Conservation (phyloP, 2,113 vertebrate genomes). For the human region GRCh38 chr7:76825501-76826000, state of each 20-base stretch:
- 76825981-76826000: slow-evolving; percentile 28
- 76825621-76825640: slow-evolving; percentile 13
- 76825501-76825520: slow-evolving; percentile 30
- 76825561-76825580: slow-evolving; percentile 28
- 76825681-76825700: not conserved
- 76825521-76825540: slow-evolving; percentile 52
- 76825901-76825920: not conserved
- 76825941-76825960: slow-evolving; percentile 35
- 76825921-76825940: slow-evolving; percentile 28
- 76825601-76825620: slow-evolving; percentile 38
- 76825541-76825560: not conserved
- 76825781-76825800: not conserved
- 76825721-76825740: not conserved
- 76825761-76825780: not conserved
- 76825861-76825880: not conserved
- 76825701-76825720: not conserved
- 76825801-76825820: not conserved
- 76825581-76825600: not conserved
- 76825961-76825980: slow-evolving; percentile 12
- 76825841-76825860: slow-evolving; percentile 32
- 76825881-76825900: slow-evolving; percentile 47
- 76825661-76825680: not conserved
- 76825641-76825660: not conserved
- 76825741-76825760: not conserved
- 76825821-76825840: not conserved